Percentiles rank a stretch among this genome's conserved stretches.
These are phyloP conservation scores for Chiloscyllium plagiosum DNA, from an alignment of 2,113 vertebrate species.

Conservation along the genomic window DNA sequence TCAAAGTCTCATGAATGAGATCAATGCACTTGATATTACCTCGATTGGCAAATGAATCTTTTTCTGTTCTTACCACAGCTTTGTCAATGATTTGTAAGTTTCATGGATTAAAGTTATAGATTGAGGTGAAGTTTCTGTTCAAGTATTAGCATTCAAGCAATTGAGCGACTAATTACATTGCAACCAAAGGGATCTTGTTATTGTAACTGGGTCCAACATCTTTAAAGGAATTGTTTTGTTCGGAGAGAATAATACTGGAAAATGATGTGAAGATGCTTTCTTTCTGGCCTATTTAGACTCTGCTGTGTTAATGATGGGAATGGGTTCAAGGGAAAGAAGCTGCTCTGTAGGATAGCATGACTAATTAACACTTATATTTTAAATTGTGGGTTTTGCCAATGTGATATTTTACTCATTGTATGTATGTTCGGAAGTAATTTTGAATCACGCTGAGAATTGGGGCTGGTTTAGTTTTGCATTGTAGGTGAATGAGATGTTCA, in stretches of 20 bases:
- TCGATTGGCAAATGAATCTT: background rate
- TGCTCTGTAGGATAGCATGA: background rate
- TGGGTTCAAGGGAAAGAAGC: background rate
- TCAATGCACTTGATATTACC: background rate
- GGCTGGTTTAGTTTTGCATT: background rate
- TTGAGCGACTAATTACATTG: background rate
- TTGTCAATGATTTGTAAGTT: background rate
- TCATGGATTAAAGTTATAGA: background rate
- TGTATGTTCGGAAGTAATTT: background rate
- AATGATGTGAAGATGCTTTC: background rate
- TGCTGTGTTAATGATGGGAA: background rate
- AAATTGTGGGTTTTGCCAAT: background rate
- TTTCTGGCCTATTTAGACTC: background rate
- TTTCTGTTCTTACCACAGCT: background rate
- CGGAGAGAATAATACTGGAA: background rate
- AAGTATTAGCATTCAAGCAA: background rate
- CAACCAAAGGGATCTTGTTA: background rate
- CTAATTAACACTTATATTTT: background rate
- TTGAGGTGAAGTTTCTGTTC: background rate
- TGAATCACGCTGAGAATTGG: background rate
- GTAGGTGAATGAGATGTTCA: background rate
- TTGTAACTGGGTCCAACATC: background rate
- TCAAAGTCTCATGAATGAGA: conserved; percentile 83
- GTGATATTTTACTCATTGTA: background rate
- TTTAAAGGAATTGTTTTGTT: background rate